These are phyloP conservation scores for Tachycineta bicolor DNA, from an alignment of 2,113 vertebrate species.

Conservation along the genomic window DNA sequence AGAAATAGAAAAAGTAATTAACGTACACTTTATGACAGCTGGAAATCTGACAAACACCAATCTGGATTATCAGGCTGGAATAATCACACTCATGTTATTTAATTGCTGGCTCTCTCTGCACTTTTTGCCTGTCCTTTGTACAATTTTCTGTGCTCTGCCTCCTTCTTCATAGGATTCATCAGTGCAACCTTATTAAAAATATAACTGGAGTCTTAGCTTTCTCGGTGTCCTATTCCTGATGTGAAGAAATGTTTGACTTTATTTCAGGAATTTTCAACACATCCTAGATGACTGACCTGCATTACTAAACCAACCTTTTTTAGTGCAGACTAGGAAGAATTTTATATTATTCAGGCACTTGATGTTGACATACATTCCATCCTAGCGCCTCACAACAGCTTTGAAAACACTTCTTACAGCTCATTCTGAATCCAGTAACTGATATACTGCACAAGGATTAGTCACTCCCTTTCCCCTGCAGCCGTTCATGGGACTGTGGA, in stretches of 20 bases:
- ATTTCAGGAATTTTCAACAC: not conserved
- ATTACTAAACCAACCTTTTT: not conserved
- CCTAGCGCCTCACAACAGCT: conserved; percentile 32
- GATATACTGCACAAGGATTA: conserved; percentile 3
- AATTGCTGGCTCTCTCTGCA: not conserved
- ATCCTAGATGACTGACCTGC: not conserved
- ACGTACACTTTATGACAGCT: not conserved
- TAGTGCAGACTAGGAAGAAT: conserved; percentile 5
- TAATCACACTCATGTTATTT: not conserved
- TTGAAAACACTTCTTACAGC: not conserved
- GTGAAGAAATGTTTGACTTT: not conserved
- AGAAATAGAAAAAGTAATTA: not conserved
- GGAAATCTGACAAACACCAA: not conserved
- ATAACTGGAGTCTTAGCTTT: not conserved
- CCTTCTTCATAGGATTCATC: not conserved
- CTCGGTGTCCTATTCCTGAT: not conserved
- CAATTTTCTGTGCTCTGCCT: not conserved
- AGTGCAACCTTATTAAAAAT: not conserved
- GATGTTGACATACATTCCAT: conserved; percentile 56
- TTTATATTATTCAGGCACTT: conserved; percentile 47
- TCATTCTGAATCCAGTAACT: not conserved
- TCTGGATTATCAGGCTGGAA: not conserved
- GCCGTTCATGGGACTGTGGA: not conserved
- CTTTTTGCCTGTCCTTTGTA: not conserved
- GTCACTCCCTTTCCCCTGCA: not conserved